Percentiles rank a stretch among this genome's conserved stretches.
These are phyloP conservation scores for Pollenia griseotomentosa DNA, from an alignment of 2,888 invertebrate species.

Conservation along the genomic window DNA sequence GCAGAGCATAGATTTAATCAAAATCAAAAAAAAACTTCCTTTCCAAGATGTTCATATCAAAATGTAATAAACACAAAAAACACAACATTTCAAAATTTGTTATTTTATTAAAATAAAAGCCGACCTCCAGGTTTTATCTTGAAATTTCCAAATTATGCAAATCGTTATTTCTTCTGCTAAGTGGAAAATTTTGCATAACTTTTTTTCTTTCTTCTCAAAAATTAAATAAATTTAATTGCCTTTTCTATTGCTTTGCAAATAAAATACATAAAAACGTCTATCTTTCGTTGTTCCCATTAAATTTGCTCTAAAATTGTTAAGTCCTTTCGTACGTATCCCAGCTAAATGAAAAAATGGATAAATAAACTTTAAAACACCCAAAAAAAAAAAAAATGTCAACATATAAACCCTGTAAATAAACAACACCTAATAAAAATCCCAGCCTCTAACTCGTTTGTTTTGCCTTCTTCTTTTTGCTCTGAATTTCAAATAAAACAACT, in stretches of 20 bases:
- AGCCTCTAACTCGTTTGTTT: slow-evolving; percentile 24
- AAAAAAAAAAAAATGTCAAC: slow-evolving; percentile 19
- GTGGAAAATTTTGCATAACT: no score
- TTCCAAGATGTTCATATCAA: no score
- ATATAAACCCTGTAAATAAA: slow-evolving; percentile 49
- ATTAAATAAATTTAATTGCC: neutral
- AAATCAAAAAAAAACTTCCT: no score
- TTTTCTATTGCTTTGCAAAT: neutral
- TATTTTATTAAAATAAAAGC: no score
- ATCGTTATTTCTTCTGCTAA: no score
- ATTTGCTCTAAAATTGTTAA: neutral
- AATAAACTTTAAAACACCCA: neutral
- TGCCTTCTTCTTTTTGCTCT: neutral
- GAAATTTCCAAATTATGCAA: no score
- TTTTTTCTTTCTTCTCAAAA: neutral
- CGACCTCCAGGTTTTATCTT: no score
- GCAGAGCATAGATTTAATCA: no score
- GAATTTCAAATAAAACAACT: slow-evolving; percentile 14
- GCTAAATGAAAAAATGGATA: neutral
- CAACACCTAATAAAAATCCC: slow-evolving; percentile 61
- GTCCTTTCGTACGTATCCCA: neutral
- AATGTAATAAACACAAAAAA: no score
- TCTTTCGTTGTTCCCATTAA: neutral
- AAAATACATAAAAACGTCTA: no score
- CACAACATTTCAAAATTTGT: no score